Conservation (phyloP, 2,888 invertebrate species). For the Drosophila affinis region DNA sequence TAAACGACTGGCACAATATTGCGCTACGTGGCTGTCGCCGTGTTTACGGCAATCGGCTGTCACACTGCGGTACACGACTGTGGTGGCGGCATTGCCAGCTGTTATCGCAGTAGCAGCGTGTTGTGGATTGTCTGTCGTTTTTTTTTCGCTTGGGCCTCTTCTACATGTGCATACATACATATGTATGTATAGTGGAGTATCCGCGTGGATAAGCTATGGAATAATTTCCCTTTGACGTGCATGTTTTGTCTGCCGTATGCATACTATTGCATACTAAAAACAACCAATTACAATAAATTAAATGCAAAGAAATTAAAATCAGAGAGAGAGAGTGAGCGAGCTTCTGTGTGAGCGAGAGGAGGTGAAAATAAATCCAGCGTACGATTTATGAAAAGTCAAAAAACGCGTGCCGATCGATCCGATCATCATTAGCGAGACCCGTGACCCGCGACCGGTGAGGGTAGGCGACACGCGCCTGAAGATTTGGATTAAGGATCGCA, state of each 20-base stretch:
- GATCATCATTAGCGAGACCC: constrained; percentile 10
- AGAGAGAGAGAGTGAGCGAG: not conserved
- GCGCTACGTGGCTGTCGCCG: constrained; percentile 31
- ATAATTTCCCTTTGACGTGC: constrained; percentile 7
- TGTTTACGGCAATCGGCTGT: not conserved
- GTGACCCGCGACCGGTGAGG: not conserved
- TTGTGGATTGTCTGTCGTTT: constrained; percentile 26
- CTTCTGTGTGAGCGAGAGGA: not conserved
- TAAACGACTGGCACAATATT: constrained; percentile 7
- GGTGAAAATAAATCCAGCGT: constrained; percentile 14
- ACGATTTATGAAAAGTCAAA: not conserved
- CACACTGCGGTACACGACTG: constrained; percentile 9
- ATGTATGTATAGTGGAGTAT: not conserved
- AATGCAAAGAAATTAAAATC: not conserved
- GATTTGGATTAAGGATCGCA: constrained; percentile 35
- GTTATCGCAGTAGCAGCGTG: constrained; percentile 48
- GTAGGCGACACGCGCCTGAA: constrained; percentile 44
- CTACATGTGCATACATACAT: too few species aligned
- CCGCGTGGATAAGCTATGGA: constrained; percentile 34
- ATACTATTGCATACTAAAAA: not conserved
- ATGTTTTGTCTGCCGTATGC: not conserved
- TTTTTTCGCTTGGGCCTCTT: too few species aligned
- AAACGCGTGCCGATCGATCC: not conserved
- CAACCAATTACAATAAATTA: not conserved
- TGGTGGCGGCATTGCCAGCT: constrained; percentile 46